Conservation (phyloP, 2,113 vertebrate genomes). For the Phrynocephalus versicolor region DNA sequence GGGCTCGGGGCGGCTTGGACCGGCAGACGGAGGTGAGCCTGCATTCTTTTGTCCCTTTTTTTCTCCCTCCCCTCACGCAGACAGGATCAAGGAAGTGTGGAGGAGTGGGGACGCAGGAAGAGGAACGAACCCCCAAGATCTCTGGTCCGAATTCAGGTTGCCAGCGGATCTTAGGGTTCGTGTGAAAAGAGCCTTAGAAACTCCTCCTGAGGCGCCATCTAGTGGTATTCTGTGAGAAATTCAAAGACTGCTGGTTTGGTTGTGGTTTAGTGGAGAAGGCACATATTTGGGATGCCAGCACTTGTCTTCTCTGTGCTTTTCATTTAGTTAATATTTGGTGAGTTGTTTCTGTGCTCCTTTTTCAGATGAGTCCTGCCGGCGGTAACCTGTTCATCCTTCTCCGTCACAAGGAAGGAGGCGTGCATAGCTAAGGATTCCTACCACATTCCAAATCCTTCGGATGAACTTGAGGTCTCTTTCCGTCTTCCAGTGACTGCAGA, state of each 20-base stretch:
- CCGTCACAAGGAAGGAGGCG: neutral
- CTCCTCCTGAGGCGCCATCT: conserved; percentile 11
- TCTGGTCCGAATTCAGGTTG: no score
- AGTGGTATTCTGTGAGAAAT: neutral
- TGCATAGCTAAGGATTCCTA: neutral
- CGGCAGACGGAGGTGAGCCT: no score
- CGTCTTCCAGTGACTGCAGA: conserved; percentile 6
- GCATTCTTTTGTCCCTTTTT: no score
- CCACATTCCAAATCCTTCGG: neutral
- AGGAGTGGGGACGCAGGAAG: no score
- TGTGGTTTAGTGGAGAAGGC: neutral
- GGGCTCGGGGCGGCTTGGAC: no score
- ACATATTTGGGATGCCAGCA: neutral
- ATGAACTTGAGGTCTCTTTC: neutral
- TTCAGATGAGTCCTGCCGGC: conserved; percentile 73
- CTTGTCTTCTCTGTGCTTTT: neutral
- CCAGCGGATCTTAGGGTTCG: neutral
- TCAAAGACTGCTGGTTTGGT: neutral
- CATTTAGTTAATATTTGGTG: neutral
- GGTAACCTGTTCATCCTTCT: conserved; percentile 52
- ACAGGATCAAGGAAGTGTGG: no score
- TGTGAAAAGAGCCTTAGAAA: no score
- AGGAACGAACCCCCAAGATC: no score
- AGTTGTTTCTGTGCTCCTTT: neutral
- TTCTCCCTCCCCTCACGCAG: no score